Evolutionary conservation across 2,888 invertebrate genomes (phyloP).

Genomic region (Caenorhabditis panamensis): DNA sequence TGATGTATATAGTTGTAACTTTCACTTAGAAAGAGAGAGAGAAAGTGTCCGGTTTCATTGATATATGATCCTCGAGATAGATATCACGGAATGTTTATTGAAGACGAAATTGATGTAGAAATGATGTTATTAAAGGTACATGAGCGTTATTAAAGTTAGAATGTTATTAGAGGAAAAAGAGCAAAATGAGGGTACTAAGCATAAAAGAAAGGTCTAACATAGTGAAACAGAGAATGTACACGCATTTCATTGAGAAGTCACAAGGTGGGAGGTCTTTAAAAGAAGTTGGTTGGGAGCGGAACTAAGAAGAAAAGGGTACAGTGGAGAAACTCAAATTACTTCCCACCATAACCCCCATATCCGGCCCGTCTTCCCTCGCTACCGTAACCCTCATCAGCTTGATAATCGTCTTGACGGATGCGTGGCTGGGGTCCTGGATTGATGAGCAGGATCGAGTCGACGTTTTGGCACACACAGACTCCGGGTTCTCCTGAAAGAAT

Average conservation of each 20-base stretch:
- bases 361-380: constrained; percentile 16
- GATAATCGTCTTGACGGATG: constrained; percentile 73
- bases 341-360: constrained; percentile 29
- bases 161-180: not conserved
- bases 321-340: constrained; percentile 14
- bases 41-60: constrained; percentile 54
- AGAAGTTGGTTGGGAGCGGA: no score
- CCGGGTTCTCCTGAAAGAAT: constrained; percentile 77
- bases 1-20: constrained; percentile 54
- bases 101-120: not conserved
- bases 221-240: constrained; percentile 1
- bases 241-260: constrained; percentile 20
- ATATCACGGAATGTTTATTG: constrained; percentile 4
- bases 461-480: constrained; percentile 81
- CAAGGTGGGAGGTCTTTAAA: constrained; percentile 38
- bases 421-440: constrained; percentile 79
- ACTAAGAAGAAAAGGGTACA: no score
- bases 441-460: constrained; percentile 80
- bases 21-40: constrained; percentile 3
- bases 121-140: no score
- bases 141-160: constrained; percentile 8
- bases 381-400: constrained; percentile 51
- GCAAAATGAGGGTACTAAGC: no score
- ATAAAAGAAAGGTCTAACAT: no score
- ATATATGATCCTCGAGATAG: constrained; percentile 40